phyloP scores from a whole-genome alignment of 2,888 invertebrate genomes.

The Lucinisca nassula region DNA sequence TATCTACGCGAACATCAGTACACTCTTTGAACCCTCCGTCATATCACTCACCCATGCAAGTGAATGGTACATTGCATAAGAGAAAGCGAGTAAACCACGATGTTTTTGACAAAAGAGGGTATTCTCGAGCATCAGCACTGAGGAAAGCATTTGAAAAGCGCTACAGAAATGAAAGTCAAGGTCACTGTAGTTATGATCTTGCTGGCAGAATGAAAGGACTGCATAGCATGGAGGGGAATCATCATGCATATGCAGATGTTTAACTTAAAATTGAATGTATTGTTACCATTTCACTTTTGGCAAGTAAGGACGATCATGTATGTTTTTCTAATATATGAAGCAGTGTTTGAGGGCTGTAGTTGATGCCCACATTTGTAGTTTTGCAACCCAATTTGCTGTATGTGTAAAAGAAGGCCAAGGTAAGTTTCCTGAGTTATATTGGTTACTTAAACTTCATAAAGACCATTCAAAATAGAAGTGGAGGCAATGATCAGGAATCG shows the following conservation, averaged over 20 bases:
- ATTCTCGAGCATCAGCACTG: slow-evolving; percentile 73
- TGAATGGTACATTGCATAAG: slow-evolving; percentile 19
- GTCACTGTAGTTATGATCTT: slow-evolving; percentile 10
- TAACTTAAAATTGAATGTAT: no score
- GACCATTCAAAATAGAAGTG: no score
- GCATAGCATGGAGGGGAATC: not conserved
- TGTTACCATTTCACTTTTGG: no score
- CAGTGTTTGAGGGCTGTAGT: no score
- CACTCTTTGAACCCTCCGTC: slow-evolving; percentile 67
- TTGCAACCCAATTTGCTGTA: no score
- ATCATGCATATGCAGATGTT: not conserved
- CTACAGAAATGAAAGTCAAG: slow-evolving; percentile 70
- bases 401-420: no score
- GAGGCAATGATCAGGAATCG: no score
- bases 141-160: slow-evolving; percentile 76
- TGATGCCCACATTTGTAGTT: no score
- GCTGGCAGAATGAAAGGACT: not conserved
- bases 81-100: slow-evolving; percentile 47
- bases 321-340: no score
- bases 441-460: no score
- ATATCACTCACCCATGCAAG: slow-evolving; percentile 68
- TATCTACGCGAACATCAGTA: slow-evolving; percentile 50
- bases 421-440: no score
- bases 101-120: slow-evolving; percentile 72
- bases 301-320: no score